Evolutionary conservation across 2,113 vertebrate species (phyloP), one percentile per base, ranked within the genome.

Genomic region (Saccopteryx bilineata): DNA sequence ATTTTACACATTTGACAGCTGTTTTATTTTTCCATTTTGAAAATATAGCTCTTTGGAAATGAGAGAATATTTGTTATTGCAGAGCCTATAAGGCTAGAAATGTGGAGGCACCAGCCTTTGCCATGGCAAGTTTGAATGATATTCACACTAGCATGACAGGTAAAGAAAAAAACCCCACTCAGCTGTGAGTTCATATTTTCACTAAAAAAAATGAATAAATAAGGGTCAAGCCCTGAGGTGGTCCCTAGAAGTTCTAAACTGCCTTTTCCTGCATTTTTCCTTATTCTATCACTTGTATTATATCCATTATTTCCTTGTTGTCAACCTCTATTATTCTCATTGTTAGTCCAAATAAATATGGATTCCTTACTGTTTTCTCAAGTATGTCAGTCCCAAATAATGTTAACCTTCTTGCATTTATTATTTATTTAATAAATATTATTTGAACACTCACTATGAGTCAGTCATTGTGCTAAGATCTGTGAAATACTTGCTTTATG

Each of bases 131-230:
- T 8, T 31, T 21, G 54, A 71, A 12, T 84, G 76, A 28, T 13
- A 81, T 76, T 84, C 71, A 90, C 88, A 88, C 48, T 39, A 46
- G 1, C 3, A 33, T 56, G 61, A 75, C 75, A 15, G 28, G 39
- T 86, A 78, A 93, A 82, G 94, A 66, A n/a, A 87, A 68, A 87
- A 82, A 15, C 12, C n/a, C n/a, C n/a, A 54, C 12, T 46, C 18
- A 74, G 11, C 39, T 75, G 9, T 89, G 33, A 78, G 24, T 48
- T 96, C 18, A 13, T 84, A 54, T 87, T 96, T 65, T 83, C 60
- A 78, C 50, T 92, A 80, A 69, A 24, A 23, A 75, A 86, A 79
- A 76, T 92, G 76, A 69, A 24, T 18, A 72, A 75, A 86, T 74
- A 76, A 68, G 8, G 24, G 56, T 50, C 60, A 72, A 66, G 26